Evolutionary conservation across 2,888 invertebrate genomes (phyloP).

Genomic region (Mimas tiliae): DNA sequence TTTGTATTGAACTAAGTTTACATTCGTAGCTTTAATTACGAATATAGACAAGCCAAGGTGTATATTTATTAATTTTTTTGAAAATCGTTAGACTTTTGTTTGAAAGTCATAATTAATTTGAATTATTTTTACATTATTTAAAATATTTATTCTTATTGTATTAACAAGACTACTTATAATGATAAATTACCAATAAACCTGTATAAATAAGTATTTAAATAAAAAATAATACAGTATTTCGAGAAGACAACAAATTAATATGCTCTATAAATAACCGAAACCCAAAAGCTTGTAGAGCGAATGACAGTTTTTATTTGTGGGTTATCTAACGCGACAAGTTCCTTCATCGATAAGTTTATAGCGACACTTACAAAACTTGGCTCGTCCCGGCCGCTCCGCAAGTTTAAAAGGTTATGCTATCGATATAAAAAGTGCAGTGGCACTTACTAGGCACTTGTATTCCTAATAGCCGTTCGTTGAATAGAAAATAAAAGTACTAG

Average conservation of each 20-base stretch:
- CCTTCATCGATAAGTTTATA: conserved; percentile 33
- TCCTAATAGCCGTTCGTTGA: conserved; percentile 43
- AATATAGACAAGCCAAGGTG: neutral
- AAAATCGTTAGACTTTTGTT: too few species aligned
- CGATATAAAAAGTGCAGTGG: conserved; percentile 17
- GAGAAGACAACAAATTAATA: neutral
- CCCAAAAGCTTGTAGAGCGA: neutral
- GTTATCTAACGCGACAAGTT: conserved; percentile 23
- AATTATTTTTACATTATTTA: too few species aligned
- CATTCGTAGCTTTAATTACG: conserved; percentile 37
- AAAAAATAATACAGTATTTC: neutral
- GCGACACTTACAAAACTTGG: conserved; percentile 8
- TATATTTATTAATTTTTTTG: too few species aligned
- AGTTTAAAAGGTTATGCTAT: conserved; percentile 9
- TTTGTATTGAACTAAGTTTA: conserved; percentile 35
- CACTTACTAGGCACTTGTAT: conserved; percentile 33
- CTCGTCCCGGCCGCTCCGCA: neutral
- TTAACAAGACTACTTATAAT: too few species aligned
- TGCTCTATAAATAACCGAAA: neutral
- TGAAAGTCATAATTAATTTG: too few species aligned
- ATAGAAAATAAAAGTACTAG: conserved; percentile 57
- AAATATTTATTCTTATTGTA: too few species aligned
- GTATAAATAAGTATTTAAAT: too few species aligned
- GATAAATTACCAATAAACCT: too few species aligned
- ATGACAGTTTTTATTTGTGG: neutral